Conservation (phyloP, 2,797 vertebrate species). For the Taeniopygia guttata region DNA sequence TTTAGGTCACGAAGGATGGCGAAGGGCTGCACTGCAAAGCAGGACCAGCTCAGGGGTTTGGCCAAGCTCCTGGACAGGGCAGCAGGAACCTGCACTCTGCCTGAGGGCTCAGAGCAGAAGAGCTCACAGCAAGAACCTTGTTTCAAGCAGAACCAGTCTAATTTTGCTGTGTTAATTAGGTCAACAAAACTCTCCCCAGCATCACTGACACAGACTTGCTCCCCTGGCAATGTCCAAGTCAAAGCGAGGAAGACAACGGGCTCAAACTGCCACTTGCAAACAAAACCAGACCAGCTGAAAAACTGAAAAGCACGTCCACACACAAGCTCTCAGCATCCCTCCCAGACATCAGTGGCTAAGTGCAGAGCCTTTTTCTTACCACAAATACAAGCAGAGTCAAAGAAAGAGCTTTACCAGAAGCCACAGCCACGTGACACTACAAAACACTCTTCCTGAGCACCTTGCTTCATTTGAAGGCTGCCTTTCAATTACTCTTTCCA, state of each 20-base stretch:
- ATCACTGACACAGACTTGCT: background rate
- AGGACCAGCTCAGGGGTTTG: background rate
- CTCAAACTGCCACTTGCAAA: background rate
- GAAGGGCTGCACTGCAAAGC: too few relatives aligned
- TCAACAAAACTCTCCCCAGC: background rate
- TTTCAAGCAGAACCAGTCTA: background rate
- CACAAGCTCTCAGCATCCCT: background rate
- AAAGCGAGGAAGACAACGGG: background rate
- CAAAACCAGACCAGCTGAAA: background rate
- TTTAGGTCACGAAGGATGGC: background rate
- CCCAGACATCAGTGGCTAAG: background rate
- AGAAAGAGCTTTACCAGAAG: conserved; percentile 3
- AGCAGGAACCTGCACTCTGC: background rate
- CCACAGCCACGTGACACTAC: background rate
- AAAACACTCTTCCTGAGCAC: background rate
- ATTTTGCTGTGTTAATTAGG: background rate
- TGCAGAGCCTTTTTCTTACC: background rate
- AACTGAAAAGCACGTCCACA: background rate
- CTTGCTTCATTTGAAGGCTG: background rate
- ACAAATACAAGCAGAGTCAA: background rate
- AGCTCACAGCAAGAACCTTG: background rate
- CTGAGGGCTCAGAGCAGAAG: background rate
- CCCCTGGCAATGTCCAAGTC: background rate
- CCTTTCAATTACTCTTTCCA: conserved; percentile 13
- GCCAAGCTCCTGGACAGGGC: background rate